These are phyloP conservation scores for Ambastaia sidthimunki DNA, from an alignment of 2,797 vertebrate genomes.

Conservation along the genomic window DNA sequence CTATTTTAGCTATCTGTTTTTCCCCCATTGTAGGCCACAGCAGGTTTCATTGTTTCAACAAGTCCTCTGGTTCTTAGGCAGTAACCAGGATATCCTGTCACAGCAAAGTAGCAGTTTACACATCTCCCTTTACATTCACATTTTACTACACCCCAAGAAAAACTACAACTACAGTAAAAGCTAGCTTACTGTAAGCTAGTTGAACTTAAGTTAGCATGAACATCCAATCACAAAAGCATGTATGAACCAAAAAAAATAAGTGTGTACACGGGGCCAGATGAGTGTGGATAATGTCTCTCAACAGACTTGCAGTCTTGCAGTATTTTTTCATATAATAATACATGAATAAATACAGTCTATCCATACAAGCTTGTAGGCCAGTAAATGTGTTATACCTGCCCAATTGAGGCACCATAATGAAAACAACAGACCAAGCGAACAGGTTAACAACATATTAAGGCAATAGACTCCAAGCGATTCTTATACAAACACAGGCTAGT, in stretches of 20 bases:
- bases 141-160: not conserved
- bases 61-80: constrained; percentile 44
- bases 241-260: not conserved
- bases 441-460: not conserved
- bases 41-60: constrained; percentile 32
- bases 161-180: not conserved
- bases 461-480: too few species aligned
- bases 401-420: not conserved
- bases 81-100: constrained; percentile 82
- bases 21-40: constrained; percentile 5
- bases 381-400: not conserved
- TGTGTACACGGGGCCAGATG: too few species aligned
- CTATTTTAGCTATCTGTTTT: not conserved
- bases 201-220: not conserved
- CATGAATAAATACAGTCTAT: too few species aligned
- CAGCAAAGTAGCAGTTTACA: constrained; percentile 45
- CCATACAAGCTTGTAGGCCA: not conserved
- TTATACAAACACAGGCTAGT: not conserved
- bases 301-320: too few species aligned
- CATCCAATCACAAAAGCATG: not conserved
- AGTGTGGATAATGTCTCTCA: too few species aligned
- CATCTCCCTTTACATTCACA: not conserved
- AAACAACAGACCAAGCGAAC: not conserved
- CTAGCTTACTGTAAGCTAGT: not conserved
- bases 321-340: too few species aligned